Percentiles rank a stretch among this genome's conserved stretches.
Conservation (phyloP, 2,113 vertebrate species). For the Sterna hirundo region DNA sequence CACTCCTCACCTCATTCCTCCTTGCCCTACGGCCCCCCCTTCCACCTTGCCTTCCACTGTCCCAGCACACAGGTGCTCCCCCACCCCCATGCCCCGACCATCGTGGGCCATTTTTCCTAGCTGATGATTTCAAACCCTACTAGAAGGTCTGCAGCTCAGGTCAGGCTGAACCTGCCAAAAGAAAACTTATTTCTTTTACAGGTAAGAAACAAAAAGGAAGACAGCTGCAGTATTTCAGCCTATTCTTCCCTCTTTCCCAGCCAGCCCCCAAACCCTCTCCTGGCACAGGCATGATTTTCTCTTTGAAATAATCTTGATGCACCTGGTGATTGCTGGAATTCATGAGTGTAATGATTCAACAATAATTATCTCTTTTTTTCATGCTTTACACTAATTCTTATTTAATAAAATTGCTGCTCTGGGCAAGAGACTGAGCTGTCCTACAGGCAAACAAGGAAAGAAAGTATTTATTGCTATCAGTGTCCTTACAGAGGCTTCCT, state of each 20-base stretch:
- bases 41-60: background rate
- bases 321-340: background rate
- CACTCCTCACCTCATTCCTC: background rate
- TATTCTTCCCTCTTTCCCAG: background rate
- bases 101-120: background rate
- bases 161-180: background rate
- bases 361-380: background rate
- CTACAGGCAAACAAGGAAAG: background rate
- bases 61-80: background rate
- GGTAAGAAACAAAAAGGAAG: background rate
- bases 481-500: background rate
- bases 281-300: background rate
- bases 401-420: background rate
- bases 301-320: background rate
- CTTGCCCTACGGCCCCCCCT: background rate
- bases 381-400: background rate
- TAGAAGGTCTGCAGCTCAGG: background rate
- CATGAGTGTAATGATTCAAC: background rate
- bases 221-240: conserved; percentile 6
- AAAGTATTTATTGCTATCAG: background rate
- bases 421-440: background rate
- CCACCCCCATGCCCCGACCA: background rate
- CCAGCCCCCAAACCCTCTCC: background rate
- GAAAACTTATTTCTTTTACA: background rate
- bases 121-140: background rate